Conservation (phyloP, 2,888 invertebrate species). For the Cataglyphis altisquamis region DNA sequence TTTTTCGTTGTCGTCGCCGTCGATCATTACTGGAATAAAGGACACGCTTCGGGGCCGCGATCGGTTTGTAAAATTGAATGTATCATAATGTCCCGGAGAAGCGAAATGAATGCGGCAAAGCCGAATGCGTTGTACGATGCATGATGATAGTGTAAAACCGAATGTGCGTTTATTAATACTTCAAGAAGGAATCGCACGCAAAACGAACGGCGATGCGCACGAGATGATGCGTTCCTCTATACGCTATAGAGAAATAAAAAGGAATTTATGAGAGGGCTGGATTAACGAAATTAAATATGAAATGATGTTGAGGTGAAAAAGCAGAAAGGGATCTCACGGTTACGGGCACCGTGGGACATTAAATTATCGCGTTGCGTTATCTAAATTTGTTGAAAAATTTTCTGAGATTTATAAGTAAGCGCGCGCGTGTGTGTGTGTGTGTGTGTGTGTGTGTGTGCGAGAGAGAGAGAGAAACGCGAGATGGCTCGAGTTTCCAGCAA, state of each 20-base stretch:
- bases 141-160: slow-evolving; percentile 5
- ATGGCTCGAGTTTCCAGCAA: neutral
- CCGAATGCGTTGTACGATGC: neutral
- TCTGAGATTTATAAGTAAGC: slow-evolving; percentile 19
- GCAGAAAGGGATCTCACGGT: neutral
- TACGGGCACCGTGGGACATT: neutral
- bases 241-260: neutral
- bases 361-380: slow-evolving; percentile 2
- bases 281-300: neutral
- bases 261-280: neutral
- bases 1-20: slow-evolving; percentile 20
- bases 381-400: slow-evolving; percentile 2
- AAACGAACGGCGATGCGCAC: neutral
- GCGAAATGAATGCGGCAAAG: neutral
- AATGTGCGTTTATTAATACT: neutral
- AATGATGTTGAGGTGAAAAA: neutral
- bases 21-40: slow-evolving; percentile 41
- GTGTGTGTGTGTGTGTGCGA: no score
- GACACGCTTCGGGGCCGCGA: slow-evolving; percentile 37
- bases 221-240: slow-evolving; percentile 4
- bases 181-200: neutral
- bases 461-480: neutral
- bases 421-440: no score
- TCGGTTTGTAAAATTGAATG: slow-evolving; percentile 11
- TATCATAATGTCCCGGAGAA: slow-evolving; percentile 8